Evolutionary conservation across 1,140 invertebrate species (phyloP), one percentile per base, ranked within the genome.

Genomic region (Sycobia sp.): DNA sequence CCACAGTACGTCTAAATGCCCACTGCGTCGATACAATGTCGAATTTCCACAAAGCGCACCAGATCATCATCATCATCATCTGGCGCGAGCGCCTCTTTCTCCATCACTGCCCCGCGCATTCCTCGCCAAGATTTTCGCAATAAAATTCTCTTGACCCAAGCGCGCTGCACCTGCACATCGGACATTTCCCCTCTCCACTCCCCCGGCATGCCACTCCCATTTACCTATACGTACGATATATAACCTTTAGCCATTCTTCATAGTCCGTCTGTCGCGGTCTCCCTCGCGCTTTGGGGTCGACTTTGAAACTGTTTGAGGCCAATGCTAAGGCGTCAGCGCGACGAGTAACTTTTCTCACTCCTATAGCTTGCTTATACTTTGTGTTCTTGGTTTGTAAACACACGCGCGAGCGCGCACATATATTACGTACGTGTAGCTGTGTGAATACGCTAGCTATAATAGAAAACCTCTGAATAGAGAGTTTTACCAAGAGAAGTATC

Each of bases 221-320:
- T n/a, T 32, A 44, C 18, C 4, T 7, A 5, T n/a, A n/a, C 54
- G n/a, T 23, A 41, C 23, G 27, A 9, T 7, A 16, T 13, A 18
- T 47, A 23, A 56, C 41, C 55, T 47, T 23, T 58, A 29, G 10
- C 41, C 16, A 16, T 4, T 22, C n/a, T 7, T 9, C 38, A 39
- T 14, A 39, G 7, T n/a, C n/a, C n/a, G n/a, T n/a, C n/a, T n/a
- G n/a, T n/a, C n/a, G n/a, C n/a, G n/a, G n/a, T n/a, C n/a, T n/a
- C n/a, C n/a, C n/a, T n/a, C n/a, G n/a, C 49, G 29, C 39, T 14
- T 16, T 16, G 27, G 29, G 41, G 41, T 43, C 46, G 56, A 39
- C 56, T 58, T 47, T 59, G 56, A 49, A 59, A 49, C 10, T 25
- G n/a, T 59, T 59, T 59, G 56, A 39, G 56, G 56, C 56, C 56